Evolutionary conservation across 2,888 invertebrate species (phyloP).

Genomic region (Norana najaformis): DNA sequence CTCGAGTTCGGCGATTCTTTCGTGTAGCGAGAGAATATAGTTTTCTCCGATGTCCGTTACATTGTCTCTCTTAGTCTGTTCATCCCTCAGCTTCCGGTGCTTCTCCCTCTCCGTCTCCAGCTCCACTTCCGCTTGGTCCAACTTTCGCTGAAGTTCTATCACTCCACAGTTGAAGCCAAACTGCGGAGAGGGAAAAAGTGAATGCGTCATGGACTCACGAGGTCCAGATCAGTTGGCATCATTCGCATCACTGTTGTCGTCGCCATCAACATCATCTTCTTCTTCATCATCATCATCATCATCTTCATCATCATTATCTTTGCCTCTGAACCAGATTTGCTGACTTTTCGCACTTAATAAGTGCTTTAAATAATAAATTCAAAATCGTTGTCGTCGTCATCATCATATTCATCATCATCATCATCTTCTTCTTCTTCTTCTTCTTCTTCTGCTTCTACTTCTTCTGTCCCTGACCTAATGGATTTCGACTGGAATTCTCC

Average conservation of each 20-base stretch:
- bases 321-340: too few species aligned
- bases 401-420: neutral
- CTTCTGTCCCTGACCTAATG: neutral
- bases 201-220: neutral
- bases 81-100: neutral
- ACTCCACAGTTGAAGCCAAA: neutral
- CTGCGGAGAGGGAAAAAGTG: neutral
- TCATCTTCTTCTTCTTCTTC: neutral
- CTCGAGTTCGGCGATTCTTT: neutral
- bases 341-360: too few species aligned
- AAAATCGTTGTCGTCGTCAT: too few species aligned
- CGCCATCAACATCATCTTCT: neutral
- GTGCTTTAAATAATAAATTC: too few species aligned
- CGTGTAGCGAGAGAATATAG: constrained; percentile 5
- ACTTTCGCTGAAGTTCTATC: neutral
- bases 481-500: neutral
- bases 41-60: constrained; percentile 14
- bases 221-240: neutral
- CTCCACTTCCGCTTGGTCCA: neutral
- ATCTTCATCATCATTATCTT: too few species aligned
- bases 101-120: constrained; percentile 7
- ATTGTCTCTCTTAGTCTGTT: neutral
- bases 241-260: neutral
- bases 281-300: neutral
- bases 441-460: neutral